Conservation (phyloP, 2,888 invertebrate species). For the Drosophila barbarae region DNA sequence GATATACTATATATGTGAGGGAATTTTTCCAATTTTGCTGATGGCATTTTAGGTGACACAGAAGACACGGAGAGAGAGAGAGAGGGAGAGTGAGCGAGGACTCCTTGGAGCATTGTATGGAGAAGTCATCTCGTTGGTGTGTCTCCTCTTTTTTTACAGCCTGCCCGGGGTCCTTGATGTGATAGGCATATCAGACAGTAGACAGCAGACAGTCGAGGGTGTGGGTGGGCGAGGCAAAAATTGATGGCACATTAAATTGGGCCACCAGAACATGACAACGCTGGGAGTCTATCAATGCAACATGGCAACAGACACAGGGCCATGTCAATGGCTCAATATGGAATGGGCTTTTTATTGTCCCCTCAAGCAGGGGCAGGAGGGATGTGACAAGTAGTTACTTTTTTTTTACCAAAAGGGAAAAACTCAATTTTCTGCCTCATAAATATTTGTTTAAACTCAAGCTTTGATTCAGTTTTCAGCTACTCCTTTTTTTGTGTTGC, state of each 20-base stretch:
- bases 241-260: slow-evolving; percentile 72
- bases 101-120: slow-evolving; percentile 36
- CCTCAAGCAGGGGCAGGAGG: slow-evolving; percentile 45
- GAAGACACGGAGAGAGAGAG: background rate
- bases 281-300: slow-evolving; percentile 54
- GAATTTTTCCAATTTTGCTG: slow-evolving; percentile 66
- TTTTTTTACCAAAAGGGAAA: slow-evolving; percentile 28
- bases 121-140: slow-evolving; percentile 24
- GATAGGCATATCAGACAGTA: slow-evolving; percentile 35
- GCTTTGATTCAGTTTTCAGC: slow-evolving; percentile 60
- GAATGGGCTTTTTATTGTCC: slow-evolving; percentile 66
- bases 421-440: slow-evolving; percentile 69
- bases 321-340: slow-evolving; percentile 63
- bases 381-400: slow-evolving; percentile 60
- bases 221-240: slow-evolving; percentile 46
- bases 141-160: slow-evolving; percentile 52
- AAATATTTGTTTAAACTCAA: slow-evolving; percentile 68
- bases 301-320: slow-evolving; percentile 46
- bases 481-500: slow-evolving; percentile 14
- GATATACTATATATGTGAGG: background rate
- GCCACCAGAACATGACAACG: slow-evolving; percentile 49
- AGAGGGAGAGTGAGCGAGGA: background rate
- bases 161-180: slow-evolving; percentile 40
- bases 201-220: slow-evolving; percentile 13
- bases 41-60: slow-evolving; percentile 67